Conservation (phyloP, 2,888 invertebrate genomes). For the Microchrysa polita region DNA sequence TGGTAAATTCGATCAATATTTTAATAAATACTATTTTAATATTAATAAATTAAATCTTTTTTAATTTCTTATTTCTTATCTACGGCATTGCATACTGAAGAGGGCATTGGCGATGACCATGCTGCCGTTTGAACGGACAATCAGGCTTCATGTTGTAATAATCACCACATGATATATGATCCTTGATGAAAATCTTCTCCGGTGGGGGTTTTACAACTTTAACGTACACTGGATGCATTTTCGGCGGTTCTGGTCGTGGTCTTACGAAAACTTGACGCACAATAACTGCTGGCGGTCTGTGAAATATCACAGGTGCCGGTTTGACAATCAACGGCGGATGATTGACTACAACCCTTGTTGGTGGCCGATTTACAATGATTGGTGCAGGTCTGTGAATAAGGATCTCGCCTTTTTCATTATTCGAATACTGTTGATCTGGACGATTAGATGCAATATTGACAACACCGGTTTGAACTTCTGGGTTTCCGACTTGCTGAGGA, state of each 20-base stretch:
- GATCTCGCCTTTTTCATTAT: constrained; percentile 60
- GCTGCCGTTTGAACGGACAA: background rate
- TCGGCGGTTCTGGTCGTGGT: constrained; percentile 61
- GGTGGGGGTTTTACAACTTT: constrained; percentile 63
- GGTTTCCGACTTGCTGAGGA: background rate
- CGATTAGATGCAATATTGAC: background rate
- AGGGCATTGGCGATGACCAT: background rate
- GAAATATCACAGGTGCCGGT: constrained; percentile 63
- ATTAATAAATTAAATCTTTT: no score
- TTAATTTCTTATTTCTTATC: no score
- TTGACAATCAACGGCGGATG: constrained; percentile 63
- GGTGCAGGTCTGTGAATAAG: constrained; percentile 62
- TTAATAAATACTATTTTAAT: no score
- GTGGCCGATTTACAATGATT: constrained; percentile 62
- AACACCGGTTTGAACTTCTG: background rate
- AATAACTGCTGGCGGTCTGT: constrained; percentile 63
- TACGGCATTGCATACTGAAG: background rate
- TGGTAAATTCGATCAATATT: no score
- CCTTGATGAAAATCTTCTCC: constrained; percentile 62
- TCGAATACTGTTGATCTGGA: constrained; percentile 12
- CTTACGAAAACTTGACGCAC: constrained; percentile 61
- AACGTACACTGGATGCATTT: constrained; percentile 62
- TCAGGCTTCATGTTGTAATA: background rate
- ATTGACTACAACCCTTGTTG: constrained; percentile 62
- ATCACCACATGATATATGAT: constrained; percentile 47